Percentiles rank a stretch among this genome's conserved stretches.
Conservation (phyloP, 1,140 invertebrate genomes). For the Papilio polyxenes region DNA sequence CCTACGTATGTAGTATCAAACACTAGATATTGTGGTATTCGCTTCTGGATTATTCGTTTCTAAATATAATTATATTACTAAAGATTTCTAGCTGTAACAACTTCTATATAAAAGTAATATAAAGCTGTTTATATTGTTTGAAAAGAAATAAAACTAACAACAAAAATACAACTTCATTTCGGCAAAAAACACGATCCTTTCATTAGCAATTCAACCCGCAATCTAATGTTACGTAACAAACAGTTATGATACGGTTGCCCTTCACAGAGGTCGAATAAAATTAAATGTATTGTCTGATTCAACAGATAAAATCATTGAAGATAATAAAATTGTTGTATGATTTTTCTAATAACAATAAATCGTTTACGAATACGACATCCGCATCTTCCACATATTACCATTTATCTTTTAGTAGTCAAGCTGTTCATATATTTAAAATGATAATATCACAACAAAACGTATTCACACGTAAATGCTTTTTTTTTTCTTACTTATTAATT, state of each 20-base stretch:
- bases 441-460: neutral
- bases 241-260: neutral
- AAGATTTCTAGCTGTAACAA: no score
- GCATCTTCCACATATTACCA: neutral
- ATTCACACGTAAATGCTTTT: neutral
- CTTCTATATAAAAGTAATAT: no score
- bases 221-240: slow-evolving; percentile 26
- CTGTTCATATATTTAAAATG: neutral
- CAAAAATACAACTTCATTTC: slow-evolving; percentile 1
- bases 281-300: neutral
- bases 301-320: neutral
- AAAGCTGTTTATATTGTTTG: neutral
- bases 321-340: neutral
- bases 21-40: no score
- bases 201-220: slow-evolving; percentile 16
- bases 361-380: neutral
- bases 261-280: slow-evolving; percentile 7
- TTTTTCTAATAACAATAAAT: neutral
- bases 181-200: slow-evolving; percentile 3
- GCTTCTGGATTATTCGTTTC: no score
- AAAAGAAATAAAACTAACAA: slow-evolving; percentile 6
- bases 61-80: no score
- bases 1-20: no score
- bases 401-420: neutral
- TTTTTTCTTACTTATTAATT: no score